Base-by-base conservation (phyloP, 2,888 invertebrate species). In the Seira sanloemensis region DNA sequence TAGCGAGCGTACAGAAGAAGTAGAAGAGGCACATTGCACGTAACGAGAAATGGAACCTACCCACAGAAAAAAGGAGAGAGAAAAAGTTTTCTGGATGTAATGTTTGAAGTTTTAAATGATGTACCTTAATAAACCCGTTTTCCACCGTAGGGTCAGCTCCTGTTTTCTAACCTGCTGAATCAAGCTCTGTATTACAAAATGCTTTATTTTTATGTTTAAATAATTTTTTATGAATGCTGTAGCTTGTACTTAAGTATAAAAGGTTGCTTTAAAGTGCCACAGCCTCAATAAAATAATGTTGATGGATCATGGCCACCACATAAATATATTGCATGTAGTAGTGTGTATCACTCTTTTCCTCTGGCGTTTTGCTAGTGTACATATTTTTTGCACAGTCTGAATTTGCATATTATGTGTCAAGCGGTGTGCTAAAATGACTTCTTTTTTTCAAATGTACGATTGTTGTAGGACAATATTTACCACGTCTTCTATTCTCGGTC, bases 351-450 rank as follows among this genome's bases (percentile, higher is more conserved):
- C 67, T 67, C 5, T 46, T n/a, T 67, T 25, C 37, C n/a, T 46
- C 67, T 26, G 12, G 12, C 25, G 16, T 25, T 67, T 46, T 46
- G 5, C 16, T 46, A 12, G 46, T 12, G 7, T 9, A 5, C 46
- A 46, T 46, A 9, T 46, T 46, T 46, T 12, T 46, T 12, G 46
- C 24, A 4, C 16, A 65, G 9, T n/a, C n/a, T 19, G 18, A 77
- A 77, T 78, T 78, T 78, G 72, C 78, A 78, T 78, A 78, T 46
- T 65, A 72, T 78, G 72, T 78, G 78, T 78, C 78, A 78, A 65
- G 72, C 66, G 18, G 23, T 71, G 72, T 66, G 72, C 78, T 72
- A 72, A 78, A 78, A 72, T 72, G 78, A 78, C 72, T 69, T 21
- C 21, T 62, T 62, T n/a, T 62, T 62, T 21, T 62, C 62, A 50